These are phyloP conservation scores for Sus scrofa DNA, from an alignment of 2,113 vertebrate genomes.

Conservation along the genomic window T2T-Sscrofa CM000830.6:18042001-18042500, in stretches of 20 bases:
- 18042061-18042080: conserved; percentile 2
- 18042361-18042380: neutral
- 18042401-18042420: neutral
- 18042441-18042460: conserved; percentile 29
- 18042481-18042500: too few species aligned
- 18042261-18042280: too few species aligned
- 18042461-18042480: neutral
- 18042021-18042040: neutral
- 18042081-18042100: neutral
- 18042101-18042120: neutral
- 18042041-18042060: neutral
- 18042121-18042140: neutral
- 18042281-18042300: too few species aligned
- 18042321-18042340: too few species aligned
- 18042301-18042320: too few species aligned
- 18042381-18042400: neutral
- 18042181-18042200: too few species aligned
- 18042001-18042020: conserved; percentile 28
- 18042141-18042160: too few species aligned
- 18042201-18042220: too few species aligned
- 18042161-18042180: too few species aligned
- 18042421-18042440: conserved; percentile 21
- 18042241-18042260: too few species aligned
- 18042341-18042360: neutral
- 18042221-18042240: too few species aligned